Evolutionary conservation across 2,113 vertebrate species (phyloP).

Genomic region (Manacus vitellinus): DNA sequence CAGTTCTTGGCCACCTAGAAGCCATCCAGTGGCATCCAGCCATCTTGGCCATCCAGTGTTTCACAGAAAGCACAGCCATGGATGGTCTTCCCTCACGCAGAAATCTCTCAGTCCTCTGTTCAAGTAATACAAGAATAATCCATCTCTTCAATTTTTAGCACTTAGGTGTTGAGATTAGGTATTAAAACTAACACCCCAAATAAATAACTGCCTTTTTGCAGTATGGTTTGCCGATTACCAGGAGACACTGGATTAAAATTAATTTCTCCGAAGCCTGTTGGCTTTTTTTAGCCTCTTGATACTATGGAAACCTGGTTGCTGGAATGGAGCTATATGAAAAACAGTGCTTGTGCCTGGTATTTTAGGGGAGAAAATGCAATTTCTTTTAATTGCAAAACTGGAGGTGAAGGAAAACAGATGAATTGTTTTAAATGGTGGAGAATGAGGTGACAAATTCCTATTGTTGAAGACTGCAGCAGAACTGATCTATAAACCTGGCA

Average conservation of each 20-base stretch:
- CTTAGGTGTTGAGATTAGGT: not conserved
- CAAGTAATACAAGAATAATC: not conserved
- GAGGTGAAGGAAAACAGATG: not conserved
- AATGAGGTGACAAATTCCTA: not conserved
- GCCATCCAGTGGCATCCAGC: not conserved
- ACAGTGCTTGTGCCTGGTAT: not conserved
- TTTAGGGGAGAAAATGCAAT: conserved; percentile 7
- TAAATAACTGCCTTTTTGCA: not conserved
- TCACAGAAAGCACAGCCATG: not conserved
- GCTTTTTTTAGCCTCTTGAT: conserved; percentile 62
- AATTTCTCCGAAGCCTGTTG: conserved; percentile 35
- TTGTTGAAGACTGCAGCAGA: not conserved
- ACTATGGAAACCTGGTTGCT: conserved; percentile 61
- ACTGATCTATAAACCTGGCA: not conserved
- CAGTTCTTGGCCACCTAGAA: not conserved
- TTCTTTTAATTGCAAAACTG: not conserved
- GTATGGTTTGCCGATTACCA: conserved; percentile 1
- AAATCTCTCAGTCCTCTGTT: not conserved
- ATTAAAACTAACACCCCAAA: not conserved
- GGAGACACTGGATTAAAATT: conserved; percentile 42
- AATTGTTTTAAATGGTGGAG: not conserved
- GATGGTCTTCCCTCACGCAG: not conserved
- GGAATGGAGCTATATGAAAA: conserved; percentile 32
- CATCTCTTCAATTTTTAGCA: not conserved
- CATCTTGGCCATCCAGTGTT: not conserved